Evolutionary conservation across 1,140 invertebrate genomes (phyloP).

Genomic region (Dryas iulia): DNA sequence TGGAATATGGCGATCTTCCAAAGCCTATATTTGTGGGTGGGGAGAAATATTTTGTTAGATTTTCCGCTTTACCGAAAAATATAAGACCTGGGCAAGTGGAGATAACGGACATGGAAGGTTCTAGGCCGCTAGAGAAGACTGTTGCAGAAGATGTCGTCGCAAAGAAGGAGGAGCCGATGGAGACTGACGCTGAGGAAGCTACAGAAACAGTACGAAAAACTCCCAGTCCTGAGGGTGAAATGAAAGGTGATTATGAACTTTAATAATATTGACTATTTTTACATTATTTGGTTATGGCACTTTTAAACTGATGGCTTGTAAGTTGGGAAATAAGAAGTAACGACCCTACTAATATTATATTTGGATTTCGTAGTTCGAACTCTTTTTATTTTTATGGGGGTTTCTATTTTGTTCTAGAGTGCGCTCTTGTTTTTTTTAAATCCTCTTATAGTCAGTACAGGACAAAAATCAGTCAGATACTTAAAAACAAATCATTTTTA

Average conservation of each 20-base stretch:
- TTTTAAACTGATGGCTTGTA: no score
- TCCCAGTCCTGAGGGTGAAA: slow-evolving; percentile 62
- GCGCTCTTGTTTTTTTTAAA: no score
- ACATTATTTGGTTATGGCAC: no score
- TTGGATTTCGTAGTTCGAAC: no score
- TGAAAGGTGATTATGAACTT: slow-evolving; percentile 45
- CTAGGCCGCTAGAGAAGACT: slow-evolving; percentile 6
- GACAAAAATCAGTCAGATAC: no score
- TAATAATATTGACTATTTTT: neutral
- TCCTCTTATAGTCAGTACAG: no score
- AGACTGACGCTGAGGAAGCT: slow-evolving; percentile 41
- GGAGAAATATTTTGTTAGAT: slow-evolving; percentile 90
- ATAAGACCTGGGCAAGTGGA: slow-evolving; percentile 85
- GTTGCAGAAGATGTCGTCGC: slow-evolving; percentile 16
- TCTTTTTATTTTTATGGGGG: no score
- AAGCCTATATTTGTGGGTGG: slow-evolving; percentile 91
- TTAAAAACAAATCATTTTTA: no score
- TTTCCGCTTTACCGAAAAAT: slow-evolving; percentile 87
- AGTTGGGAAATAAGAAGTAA: no score
- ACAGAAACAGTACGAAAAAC: slow-evolving; percentile 40
- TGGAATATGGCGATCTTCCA: slow-evolving; percentile 95
- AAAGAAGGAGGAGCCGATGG: slow-evolving; percentile 34
- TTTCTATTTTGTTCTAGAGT: no score
- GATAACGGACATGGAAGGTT: slow-evolving; percentile 85
- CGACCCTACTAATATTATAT: no score